Percentiles rank a stretch among this genome's conserved stretches.
Conservation (phyloP, 2,797 vertebrate genomes). For the Microhierax caerulescens region DNA sequence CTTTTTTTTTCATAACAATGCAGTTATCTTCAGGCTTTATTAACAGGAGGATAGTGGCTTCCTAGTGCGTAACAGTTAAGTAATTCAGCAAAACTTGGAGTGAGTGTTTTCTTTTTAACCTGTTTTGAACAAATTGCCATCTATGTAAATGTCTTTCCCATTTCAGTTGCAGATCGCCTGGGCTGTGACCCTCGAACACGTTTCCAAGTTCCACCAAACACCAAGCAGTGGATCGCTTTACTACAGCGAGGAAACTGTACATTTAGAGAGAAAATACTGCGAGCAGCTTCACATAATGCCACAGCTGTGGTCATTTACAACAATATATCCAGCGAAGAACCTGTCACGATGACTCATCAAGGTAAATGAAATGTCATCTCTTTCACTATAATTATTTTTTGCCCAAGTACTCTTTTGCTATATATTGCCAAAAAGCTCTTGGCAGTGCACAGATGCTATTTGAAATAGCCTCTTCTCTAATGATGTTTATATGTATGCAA, state of each 20-base stretch:
- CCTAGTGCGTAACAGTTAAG: not conserved
- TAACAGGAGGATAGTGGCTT: not conserved
- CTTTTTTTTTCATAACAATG: not conserved
- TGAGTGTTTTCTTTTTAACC: not conserved
- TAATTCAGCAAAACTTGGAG: not conserved
- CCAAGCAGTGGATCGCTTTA: slow-evolving; percentile 92
- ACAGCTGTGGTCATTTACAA: slow-evolving; percentile 96
- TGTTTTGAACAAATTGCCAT: not conserved
- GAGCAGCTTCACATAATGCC: slow-evolving; percentile 90
- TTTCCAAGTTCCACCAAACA: slow-evolving; percentile 88
- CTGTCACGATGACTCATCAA: slow-evolving; percentile 95
- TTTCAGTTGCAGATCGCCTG: slow-evolving; percentile 88
- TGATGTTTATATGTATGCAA: not conserved
- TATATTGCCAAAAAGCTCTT: not conserved
- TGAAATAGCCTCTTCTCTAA: not conserved
- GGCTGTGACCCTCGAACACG: slow-evolving; percentile 92
- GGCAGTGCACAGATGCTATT: not conserved
- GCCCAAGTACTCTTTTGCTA: not conserved
- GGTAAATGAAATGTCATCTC: slow-evolving; percentile 73
- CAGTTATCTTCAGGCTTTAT: not conserved
- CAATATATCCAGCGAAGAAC: slow-evolving; percentile 89
- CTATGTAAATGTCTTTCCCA: not conserved
- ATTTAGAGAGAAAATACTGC: slow-evolving; percentile 94
- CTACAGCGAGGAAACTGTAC: slow-evolving; percentile 95
- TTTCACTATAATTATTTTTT: not conserved